A percentile compares a stretch with the other conserved stretches of the same genome.
These are phyloP conservation scores for Lamellibrachia luymesi DNA, from an alignment of 1,140 invertebrate genomes.

Conservation along the genomic window DNA sequence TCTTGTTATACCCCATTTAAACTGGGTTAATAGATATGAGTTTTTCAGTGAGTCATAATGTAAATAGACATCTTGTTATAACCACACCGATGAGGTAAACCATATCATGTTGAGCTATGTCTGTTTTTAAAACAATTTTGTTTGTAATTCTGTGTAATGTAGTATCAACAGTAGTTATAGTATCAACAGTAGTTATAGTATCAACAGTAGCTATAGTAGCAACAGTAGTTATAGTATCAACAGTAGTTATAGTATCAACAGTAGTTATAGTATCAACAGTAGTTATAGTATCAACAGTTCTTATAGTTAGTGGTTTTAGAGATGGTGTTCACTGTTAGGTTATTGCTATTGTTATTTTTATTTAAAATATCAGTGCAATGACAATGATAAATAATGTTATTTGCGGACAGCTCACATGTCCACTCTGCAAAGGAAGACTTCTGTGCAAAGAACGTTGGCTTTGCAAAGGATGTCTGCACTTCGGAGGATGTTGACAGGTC, in stretches of 20 bases:
- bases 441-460: background rate
- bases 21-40: no score
- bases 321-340: background rate
- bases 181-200: no score
- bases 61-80: no score
- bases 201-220: background rate
- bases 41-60: no score
- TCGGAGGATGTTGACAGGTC: background rate
- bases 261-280: background rate
- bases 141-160: background rate
- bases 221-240: background rate
- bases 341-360: background rate
- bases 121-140: no score
- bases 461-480: background rate
- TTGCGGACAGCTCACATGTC: background rate
- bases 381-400: background rate
- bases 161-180: background rate
- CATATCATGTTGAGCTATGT: no score
- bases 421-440: background rate
- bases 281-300: background rate
- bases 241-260: background rate
- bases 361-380: background rate
- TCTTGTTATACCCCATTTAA: no score
- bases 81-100: no score
- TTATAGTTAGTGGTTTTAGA: background rate